These are phyloP conservation scores for Eupeodes luniger DNA, from an alignment of 2,888 invertebrate species.

Conservation along the genomic window DNA sequence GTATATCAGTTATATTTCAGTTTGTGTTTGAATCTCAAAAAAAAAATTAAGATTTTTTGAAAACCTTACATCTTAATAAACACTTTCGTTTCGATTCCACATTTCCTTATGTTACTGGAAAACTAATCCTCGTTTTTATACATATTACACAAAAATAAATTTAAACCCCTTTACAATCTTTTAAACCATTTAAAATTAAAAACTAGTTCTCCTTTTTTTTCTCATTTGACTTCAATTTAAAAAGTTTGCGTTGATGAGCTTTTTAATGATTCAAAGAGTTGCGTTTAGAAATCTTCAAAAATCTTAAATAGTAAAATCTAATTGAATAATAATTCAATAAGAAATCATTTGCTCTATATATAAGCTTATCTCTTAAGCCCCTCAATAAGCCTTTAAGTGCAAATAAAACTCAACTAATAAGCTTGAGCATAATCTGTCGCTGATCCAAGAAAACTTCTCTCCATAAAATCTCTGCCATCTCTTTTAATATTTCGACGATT, in stretches of 20 bases:
- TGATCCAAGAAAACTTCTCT: constrained; percentile 6
- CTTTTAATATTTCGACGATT: constrained; percentile 12
- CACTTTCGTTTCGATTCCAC: no score
- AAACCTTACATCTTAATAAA: no score
- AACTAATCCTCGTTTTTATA: no score
- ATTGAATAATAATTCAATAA: constrained; percentile 28
- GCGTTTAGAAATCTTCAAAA: not conserved
- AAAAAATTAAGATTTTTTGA: no score
- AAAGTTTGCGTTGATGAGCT: not conserved
- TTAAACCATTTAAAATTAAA: no score
- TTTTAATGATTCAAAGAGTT: not conserved
- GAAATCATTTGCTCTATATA: not conserved
- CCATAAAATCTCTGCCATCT: not conserved
- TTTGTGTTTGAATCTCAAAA: no score
- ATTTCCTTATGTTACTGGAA: no score
- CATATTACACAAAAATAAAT: no score
- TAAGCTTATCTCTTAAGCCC: constrained; percentile 1
- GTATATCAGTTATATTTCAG: no score
- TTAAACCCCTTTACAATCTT: no score
- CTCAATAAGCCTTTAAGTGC: constrained; percentile 15
- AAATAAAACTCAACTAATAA: constrained; percentile 19
- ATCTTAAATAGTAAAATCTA: not conserved
- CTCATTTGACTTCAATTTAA: no score
- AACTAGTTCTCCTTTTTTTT: no score
- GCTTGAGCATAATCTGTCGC: constrained; percentile 19